Percentiles rank a stretch among this genome's conserved stretches.
Evolutionary conservation across 2,797 vertebrate species (phyloP).

Genomic region (Eptatretus atami): DNA sequence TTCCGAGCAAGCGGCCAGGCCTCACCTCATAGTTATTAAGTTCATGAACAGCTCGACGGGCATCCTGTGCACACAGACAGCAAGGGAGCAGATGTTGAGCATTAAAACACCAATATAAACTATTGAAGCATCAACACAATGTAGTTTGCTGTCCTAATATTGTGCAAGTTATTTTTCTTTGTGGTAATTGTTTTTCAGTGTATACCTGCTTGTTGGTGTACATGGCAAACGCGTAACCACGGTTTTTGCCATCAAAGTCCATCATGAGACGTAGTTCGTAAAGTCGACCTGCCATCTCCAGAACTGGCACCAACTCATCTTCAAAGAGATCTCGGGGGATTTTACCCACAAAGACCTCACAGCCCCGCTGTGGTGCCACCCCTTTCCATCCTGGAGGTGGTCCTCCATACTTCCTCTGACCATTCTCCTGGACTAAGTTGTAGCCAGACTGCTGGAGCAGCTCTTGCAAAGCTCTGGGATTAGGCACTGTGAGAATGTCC

Average conservation of each 20-base stretch:
- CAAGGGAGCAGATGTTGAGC: not conserved
- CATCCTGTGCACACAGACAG: constrained; percentile 16
- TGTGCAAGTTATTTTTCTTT: too few relatives aligned
- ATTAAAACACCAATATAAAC: not conserved
- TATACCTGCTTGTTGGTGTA: constrained; percentile 49
- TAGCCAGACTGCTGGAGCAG: constrained; percentile 17
- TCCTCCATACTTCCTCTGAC: constrained; percentile 67
- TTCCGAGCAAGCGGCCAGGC: constrained; percentile 60
- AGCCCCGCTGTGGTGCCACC: constrained; percentile 45
- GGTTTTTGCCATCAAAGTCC: constrained; percentile 96
- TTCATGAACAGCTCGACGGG: constrained; percentile 70
- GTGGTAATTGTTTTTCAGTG: not conserved
- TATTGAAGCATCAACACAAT: not conserved
- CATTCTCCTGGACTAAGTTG: constrained; percentile 72
- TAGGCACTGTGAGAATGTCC: too few relatives aligned
- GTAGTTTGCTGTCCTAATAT: not conserved
- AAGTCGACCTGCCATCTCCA: constrained; percentile 60
- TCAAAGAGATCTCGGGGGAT: constrained; percentile 89
- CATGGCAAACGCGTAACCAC: constrained; percentile 84
- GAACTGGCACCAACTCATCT: constrained; percentile 78
- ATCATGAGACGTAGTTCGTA: constrained; percentile 98
- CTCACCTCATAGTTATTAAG: constrained; percentile 92
- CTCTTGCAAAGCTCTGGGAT: not conserved
- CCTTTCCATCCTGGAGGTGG: constrained; percentile 73
- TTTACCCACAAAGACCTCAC: constrained; percentile 91